Conservation (phyloP, 2,113 vertebrate genomes). For the Charina bottae region DNA sequence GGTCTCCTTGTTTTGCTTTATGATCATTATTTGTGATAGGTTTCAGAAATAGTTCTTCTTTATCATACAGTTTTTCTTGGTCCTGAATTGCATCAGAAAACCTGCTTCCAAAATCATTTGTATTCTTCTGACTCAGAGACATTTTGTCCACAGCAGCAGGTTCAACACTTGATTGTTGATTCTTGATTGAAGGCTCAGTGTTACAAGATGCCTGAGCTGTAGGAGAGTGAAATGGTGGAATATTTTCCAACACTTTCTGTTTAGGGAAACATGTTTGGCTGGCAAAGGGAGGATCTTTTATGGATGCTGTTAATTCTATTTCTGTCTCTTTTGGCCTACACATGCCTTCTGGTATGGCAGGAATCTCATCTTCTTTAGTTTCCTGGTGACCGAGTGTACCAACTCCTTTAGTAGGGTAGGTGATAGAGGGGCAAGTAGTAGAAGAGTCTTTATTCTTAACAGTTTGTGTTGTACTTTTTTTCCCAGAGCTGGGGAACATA, state of each 20-base stretch:
- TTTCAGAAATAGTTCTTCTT: not conserved
- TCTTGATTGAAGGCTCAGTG: conserved; percentile 24
- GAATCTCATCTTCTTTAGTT: conserved; percentile 7
- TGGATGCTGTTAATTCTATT: not conserved
- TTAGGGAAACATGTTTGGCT: conserved; percentile 47
- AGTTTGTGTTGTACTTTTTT: not conserved
- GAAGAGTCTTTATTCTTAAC: not conserved
- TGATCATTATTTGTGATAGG: conserved; percentile 4
- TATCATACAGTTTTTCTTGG: not conserved
- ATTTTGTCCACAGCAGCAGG: conserved; percentile 37
- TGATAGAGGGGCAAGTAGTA: not conserved
- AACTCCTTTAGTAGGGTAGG: conserved; percentile 1
- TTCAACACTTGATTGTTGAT: conserved; percentile 25
- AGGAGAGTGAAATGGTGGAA: conserved; percentile 5
- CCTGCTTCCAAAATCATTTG: not conserved
- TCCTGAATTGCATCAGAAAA: not conserved
- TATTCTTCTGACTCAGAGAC: not conserved
- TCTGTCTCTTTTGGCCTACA: conserved; percentile 62
- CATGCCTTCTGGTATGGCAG: conserved; percentile 46
- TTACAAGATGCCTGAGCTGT: conserved; percentile 19
- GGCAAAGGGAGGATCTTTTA: conserved; percentile 43
- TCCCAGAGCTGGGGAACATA: fast-evolving
- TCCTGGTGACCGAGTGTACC: not conserved
- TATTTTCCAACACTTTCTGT: conserved; percentile 32
- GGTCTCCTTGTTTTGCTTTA: not conserved